Evolutionary conservation across 2,888 invertebrate species (phyloP).

Genomic region (Pachycephus smyrnensis): DNA sequence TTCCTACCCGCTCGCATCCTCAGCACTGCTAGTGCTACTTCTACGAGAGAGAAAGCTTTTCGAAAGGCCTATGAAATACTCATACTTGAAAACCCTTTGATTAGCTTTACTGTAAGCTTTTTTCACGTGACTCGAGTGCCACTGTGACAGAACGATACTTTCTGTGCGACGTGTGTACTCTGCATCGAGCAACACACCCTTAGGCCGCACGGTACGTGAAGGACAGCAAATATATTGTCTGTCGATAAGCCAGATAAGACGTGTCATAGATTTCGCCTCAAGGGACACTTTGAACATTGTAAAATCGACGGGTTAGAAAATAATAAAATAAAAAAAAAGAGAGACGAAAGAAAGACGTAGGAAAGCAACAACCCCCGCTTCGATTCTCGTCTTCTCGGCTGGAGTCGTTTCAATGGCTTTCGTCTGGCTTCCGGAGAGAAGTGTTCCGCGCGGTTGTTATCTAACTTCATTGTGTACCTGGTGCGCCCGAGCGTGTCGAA

Average conservation of each 20-base stretch:
- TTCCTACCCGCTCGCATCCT: constrained; percentile 19
- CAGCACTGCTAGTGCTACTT: constrained; percentile 9
- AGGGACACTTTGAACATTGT: background rate
- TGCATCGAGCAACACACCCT: no score
- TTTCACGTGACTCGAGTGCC: background rate
- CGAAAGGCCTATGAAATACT: background rate
- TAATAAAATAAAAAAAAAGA: background rate
- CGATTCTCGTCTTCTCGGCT: background rate
- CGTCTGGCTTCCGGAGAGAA: constrained; percentile 17
- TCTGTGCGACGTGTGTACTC: background rate
- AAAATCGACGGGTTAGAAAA: background rate
- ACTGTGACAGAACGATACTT: background rate
- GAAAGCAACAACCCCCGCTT: background rate
- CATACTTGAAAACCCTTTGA: constrained; percentile 47
- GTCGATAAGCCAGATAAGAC: background rate
- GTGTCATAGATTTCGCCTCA: background rate
- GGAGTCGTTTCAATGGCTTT: constrained; percentile 10
- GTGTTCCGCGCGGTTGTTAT: constrained; percentile 23
- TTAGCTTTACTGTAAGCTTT: constrained; percentile 40
- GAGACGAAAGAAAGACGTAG: background rate
- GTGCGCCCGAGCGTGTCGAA: background rate
- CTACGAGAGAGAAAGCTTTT: background rate
- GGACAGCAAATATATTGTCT: background rate
- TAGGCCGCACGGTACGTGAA: background rate
- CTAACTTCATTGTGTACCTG: constrained; percentile 32